Conservation (phyloP, 2,797 vertebrate species). For the Aratinga solstitialis region DNA sequence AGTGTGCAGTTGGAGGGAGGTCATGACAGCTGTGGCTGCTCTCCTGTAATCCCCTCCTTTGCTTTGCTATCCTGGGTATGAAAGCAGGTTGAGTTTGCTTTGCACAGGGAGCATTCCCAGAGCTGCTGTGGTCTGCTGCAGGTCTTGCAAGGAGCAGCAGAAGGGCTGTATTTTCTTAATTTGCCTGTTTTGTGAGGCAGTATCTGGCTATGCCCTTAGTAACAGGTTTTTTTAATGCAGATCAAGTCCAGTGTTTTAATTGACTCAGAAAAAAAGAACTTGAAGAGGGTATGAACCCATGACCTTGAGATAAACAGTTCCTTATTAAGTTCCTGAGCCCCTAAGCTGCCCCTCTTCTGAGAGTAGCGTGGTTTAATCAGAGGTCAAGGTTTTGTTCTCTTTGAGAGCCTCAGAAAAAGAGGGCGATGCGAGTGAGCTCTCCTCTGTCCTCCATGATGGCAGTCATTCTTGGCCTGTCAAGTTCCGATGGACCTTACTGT, state of each 20-base stretch:
- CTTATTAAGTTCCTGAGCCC: constrained; percentile 6
- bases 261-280: constrained; percentile 39
- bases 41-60: rapidly evolving
- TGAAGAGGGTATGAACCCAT: constrained; percentile 25
- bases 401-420: constrained; percentile 12
- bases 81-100: neutral
- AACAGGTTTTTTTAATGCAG: neutral
- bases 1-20: neutral
- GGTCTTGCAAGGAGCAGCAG: neutral
- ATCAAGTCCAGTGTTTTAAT: constrained; percentile 29
- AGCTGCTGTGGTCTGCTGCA: neutral
- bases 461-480: constrained; percentile 45
- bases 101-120: rapidly evolving
- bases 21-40: rapidly evolving
- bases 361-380: neutral
- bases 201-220: constrained; percentile 5
- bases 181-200: neutral
- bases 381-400: constrained; percentile 52
- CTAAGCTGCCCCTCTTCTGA: neutral
- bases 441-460: neutral
- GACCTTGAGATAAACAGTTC: constrained; percentile 58
- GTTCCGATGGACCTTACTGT: neutral
- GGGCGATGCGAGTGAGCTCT: rapidly evolving
- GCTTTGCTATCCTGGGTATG: neutral
- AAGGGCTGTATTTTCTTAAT: neutral